These are phyloP conservation scores for Hymenopus coronatus DNA, from an alignment of 2,888 invertebrate genomes.

Conservation along the genomic window DNA sequence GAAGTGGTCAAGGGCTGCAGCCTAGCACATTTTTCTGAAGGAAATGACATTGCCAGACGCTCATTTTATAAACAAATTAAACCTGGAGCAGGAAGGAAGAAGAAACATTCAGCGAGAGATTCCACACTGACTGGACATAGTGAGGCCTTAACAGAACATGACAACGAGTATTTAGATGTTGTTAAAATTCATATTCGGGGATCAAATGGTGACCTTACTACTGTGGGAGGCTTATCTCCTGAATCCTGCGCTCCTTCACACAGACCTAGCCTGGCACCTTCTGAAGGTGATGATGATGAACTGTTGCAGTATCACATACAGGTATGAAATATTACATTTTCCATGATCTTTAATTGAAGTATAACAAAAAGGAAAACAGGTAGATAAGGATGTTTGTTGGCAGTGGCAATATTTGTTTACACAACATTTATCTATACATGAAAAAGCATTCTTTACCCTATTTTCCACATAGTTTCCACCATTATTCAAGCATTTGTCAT, in stretches of 20 bases:
- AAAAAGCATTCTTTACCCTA: too few relatives aligned
- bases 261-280: constrained; percentile 36
- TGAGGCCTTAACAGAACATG: constrained; percentile 21
- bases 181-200: constrained; percentile 33
- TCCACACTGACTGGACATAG: neutral
- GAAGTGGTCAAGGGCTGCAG: constrained; percentile 64
- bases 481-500: too few relatives aligned
- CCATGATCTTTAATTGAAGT: neutral
- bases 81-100: neutral
- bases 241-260: neutral
- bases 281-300: constrained; percentile 39
- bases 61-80: constrained; percentile 53
- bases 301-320: constrained; percentile 30
- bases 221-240: constrained; percentile 6
- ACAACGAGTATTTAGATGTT: constrained; percentile 25
- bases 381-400: too few relatives aligned
- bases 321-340: constrained; percentile 17
- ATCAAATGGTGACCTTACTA: constrained; percentile 31
- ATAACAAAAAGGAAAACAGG: too few relatives aligned
- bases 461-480: too few relatives aligned
- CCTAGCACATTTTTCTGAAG: constrained; percentile 78
- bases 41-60: constrained; percentile 75
- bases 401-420: too few relatives aligned
- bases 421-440: too few relatives aligned
- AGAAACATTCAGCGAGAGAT: neutral